A percentile compares a stretch with the other conserved stretches of the same genome.
Evolutionary conservation across 2,888 invertebrate genomes (phyloP).

Genomic region (Teleogryllus oceanicus): DNA sequence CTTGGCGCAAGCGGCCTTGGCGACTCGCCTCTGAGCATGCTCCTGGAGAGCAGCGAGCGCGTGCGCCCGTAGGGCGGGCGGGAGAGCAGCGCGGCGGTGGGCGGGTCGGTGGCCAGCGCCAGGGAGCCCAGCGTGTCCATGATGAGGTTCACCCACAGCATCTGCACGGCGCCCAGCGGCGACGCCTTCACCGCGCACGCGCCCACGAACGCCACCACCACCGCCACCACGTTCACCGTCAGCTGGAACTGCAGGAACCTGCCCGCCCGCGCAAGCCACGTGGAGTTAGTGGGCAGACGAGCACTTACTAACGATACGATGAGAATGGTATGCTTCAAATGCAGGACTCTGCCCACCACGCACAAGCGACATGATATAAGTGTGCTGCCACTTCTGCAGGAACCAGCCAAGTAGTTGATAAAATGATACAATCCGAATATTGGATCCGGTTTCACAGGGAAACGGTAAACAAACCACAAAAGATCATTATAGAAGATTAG

Average conservation of each 20-base stretch:
- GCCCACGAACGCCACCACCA: conserved; percentile 56
- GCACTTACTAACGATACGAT: too few species aligned
- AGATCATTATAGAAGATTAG: too few species aligned
- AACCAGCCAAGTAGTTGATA: too few species aligned
- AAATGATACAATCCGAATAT: too few species aligned
- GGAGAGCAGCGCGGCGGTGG: conserved; percentile 52
- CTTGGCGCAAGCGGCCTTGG: background rate
- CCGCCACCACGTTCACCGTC: conserved; percentile 59
- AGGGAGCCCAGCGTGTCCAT: conserved; percentile 60
- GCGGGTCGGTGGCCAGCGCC: conserved; percentile 57
- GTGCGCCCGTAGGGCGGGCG: conserved; percentile 55
- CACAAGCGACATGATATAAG: too few species aligned
- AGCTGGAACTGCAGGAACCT: conserved; percentile 61
- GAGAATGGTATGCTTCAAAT: too few species aligned
- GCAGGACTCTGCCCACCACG: too few species aligned
- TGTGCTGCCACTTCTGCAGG: too few species aligned
- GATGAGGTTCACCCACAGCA: conserved; percentile 60
- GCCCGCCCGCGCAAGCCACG: background rate
- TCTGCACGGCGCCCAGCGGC: conserved; percentile 52
- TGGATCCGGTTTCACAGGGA: too few species aligned
- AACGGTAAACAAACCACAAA: too few species aligned
- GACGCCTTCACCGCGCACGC: conserved; percentile 46
- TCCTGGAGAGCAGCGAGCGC: conserved; percentile 52
- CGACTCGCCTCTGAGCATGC: background rate
- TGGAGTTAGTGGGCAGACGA: too few species aligned